Conservation (phyloP, 2,797 vertebrate species). For the Crocidura indochinensis region DNA sequence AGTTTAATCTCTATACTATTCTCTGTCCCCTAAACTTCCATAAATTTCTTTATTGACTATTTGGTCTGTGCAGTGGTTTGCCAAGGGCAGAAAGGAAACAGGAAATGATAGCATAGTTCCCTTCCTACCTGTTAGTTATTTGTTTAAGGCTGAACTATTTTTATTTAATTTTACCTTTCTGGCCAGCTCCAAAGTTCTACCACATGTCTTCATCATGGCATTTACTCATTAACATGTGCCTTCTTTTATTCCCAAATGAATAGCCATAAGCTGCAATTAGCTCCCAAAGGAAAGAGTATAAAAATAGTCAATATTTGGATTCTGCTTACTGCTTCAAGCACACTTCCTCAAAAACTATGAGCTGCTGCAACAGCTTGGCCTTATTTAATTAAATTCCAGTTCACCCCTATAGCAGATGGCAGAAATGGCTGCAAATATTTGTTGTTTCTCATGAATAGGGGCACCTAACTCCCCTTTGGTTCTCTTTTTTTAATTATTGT, state of each 20-base stretch:
- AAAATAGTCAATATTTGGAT: conserved; percentile 49
- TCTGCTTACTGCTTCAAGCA: neutral
- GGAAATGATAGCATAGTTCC: neutral
- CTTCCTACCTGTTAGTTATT: neutral
- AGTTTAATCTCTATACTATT: too few relatives aligned
- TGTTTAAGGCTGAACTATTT: conserved; percentile 5
- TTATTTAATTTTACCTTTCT: conserved; percentile 59
- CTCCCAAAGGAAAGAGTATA: conserved; percentile 35
- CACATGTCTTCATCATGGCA: neutral
- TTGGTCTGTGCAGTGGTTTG: neutral
- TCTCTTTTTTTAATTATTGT: neutral
- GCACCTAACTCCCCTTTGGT: neutral
- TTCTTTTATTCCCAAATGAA: conserved; percentile 51
- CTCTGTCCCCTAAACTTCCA: too few relatives aligned
- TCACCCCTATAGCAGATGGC: neutral
- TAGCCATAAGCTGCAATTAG: neutral
- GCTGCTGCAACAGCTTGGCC: neutral
- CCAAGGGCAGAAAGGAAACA: neutral
- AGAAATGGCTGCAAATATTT: conserved; percentile 46
- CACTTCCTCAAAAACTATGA: conserved; percentile 14
- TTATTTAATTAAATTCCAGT: conserved; percentile 50
- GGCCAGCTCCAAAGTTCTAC: conserved; percentile 41
- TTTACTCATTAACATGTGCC: neutral
- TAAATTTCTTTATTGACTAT: accelerated
- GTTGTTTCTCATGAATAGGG: neutral